Percentiles rank a stretch among this genome's conserved stretches.
Evolutionary conservation across 1,140 invertebrate species (phyloP).

Genomic region (Polyergus mexicanus): DNA sequence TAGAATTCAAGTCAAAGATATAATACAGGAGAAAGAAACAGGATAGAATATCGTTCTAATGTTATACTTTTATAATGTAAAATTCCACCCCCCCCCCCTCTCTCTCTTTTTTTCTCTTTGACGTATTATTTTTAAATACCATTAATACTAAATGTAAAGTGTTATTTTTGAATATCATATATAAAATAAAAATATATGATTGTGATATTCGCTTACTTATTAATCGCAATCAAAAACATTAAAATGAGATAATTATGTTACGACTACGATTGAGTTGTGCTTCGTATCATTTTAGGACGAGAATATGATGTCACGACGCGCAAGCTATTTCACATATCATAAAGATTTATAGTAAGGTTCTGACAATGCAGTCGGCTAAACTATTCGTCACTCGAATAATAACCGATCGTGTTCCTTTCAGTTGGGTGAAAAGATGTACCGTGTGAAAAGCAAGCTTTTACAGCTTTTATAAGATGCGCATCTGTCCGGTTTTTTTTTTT

Average conservation of each 20-base stretch:
- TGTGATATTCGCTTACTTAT: not conserved
- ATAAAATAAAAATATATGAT: not conserved
- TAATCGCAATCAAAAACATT: not conserved
- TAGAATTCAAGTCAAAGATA: not conserved
- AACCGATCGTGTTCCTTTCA: not conserved
- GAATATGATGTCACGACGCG: no score
- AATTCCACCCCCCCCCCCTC: not conserved
- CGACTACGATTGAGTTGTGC: not conserved
- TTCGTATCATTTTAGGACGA: not conserved
- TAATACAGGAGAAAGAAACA: not conserved
- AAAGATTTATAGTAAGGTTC: not conserved
- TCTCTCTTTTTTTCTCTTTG: no score
- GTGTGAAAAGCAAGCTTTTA: conserved; percentile 27
- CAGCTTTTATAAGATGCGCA: conserved; percentile 55
- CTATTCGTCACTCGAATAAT: conserved; percentile 1
- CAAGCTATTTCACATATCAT: not conserved
- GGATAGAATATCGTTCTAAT: not conserved
- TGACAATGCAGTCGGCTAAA: not conserved
- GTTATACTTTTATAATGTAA: not conserved
- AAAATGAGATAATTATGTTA: conserved; percentile 7
- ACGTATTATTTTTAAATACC: not conserved
- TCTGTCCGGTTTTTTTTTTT: conserved; percentile 42
- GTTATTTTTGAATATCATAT: not conserved
- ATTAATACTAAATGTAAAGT: not conserved
- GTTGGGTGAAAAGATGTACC: conserved; percentile 9